A percentile compares a stretch with the other conserved stretches of the same genome.
phyloP scores from a whole-genome alignment of 2,888 invertebrate genomes.

The Agonopterix subpropinquella region DNA sequence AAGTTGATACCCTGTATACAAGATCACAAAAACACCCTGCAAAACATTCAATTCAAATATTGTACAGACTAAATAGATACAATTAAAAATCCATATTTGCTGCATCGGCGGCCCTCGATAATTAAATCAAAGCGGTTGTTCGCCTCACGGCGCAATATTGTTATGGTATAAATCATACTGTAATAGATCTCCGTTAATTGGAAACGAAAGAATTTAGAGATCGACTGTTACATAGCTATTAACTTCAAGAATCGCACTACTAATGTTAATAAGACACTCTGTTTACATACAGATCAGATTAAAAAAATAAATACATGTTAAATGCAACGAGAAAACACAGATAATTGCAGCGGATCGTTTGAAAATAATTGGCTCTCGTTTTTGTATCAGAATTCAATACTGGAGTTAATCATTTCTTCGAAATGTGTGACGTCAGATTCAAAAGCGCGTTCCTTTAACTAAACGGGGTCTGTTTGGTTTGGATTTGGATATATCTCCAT shows the following conservation, averaged over 20 bases:
- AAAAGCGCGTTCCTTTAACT: too few relatives aligned
- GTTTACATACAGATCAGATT: background rate
- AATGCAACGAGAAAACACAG: background rate
- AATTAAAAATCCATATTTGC: too few relatives aligned
- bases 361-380: background rate
- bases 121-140: background rate
- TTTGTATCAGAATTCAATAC: background rate
- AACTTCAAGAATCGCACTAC: background rate
- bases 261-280: too few relatives aligned
- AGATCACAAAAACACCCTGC: too few relatives aligned
- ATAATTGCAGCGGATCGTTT: background rate
- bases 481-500: too few relatives aligned
- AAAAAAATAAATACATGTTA: background rate
- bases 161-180: background rate
- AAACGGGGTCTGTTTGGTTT: too few relatives aligned
- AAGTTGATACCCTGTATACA: too few relatives aligned
- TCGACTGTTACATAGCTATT: background rate
- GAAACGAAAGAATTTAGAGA: background rate
- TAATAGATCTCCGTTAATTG: background rate
- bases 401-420: too few relatives aligned
- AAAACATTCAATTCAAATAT: too few relatives aligned
- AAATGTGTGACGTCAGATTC: too few relatives aligned
- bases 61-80: too few relatives aligned
- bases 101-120: background rate
- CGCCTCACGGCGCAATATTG: background rate